These are phyloP conservation scores for Enteromius trimaculatus DNA, from an alignment of 2,797 vertebrate genomes.

Conservation along the genomic window DNA sequence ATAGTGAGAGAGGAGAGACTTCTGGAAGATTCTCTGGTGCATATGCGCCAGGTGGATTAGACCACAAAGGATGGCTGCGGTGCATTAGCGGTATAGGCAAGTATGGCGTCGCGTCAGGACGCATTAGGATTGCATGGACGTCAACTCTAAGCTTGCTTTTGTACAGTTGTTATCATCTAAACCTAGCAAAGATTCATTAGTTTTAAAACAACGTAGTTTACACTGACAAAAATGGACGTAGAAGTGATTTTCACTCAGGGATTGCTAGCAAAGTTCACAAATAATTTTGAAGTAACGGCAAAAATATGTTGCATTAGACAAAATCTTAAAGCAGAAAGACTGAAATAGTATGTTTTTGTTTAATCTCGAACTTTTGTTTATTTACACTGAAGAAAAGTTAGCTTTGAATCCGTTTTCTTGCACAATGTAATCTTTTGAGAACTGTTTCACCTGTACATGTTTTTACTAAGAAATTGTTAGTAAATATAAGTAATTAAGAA, in stretches of 20 bases:
- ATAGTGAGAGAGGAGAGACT: slow-evolving; percentile 68
- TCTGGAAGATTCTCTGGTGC: slow-evolving; percentile 64
- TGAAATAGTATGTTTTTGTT: neutral
- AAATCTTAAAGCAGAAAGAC: neutral
- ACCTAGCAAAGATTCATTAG: neutral
- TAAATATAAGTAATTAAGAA: too few species aligned
- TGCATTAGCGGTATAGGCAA: slow-evolving; percentile 48
- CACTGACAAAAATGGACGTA: neutral
- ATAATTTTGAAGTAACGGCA: neutral
- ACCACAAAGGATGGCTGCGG: slow-evolving; percentile 56
- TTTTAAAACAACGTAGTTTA: neutral
- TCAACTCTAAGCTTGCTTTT: neutral
- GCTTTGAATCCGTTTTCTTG: neutral
- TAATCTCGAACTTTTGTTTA: neutral
- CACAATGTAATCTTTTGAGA: too few species aligned
- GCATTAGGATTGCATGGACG: neutral
- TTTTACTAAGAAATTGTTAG: neutral
- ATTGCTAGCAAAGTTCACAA: neutral
- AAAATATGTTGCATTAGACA: neutral
- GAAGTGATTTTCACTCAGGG: neutral
- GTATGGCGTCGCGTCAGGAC: neutral
- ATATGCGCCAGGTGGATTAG: slow-evolving; percentile 46
- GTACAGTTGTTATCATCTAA: neutral
- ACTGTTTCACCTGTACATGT: neutral
- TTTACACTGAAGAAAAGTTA: neutral